phyloP scores from a whole-genome alignment of 2,797 vertebrate genomes.

The Podarcis siculus region DNA sequence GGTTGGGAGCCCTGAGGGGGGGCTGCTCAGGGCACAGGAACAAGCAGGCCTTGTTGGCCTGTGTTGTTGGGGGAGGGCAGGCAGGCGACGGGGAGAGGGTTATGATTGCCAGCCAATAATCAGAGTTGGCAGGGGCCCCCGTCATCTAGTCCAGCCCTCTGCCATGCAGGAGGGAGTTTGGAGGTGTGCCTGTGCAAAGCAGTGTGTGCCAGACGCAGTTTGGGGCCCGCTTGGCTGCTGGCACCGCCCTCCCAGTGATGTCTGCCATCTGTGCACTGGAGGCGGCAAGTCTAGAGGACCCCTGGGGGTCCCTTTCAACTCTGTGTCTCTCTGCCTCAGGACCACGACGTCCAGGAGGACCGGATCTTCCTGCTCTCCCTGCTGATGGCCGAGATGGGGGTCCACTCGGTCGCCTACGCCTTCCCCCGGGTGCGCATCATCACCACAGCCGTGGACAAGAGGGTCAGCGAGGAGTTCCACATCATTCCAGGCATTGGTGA shows the following conservation, averaged over 20 bases:
- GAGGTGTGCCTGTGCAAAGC: not conserved
- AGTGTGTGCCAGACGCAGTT: too few species aligned
- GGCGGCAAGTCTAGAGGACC: too few species aligned
- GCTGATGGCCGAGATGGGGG: conserved; percentile 93
- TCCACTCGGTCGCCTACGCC: conserved; percentile 92
- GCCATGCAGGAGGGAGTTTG: not conserved
- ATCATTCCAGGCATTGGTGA: conserved; percentile 93
- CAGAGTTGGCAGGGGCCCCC: too few species aligned
- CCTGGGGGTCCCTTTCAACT: rapidly evolving
- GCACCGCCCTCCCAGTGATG: too few species aligned
- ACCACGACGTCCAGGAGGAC: conserved; percentile 91
- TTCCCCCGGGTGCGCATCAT: conserved; percentile 91
- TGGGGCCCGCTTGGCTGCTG: too few species aligned
- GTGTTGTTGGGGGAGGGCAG: not conserved
- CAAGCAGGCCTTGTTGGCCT: not conserved
- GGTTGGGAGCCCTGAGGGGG: not conserved
- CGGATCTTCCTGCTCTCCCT: conserved; percentile 91
- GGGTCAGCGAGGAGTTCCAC: conserved; percentile 92
- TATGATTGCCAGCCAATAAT: too few species aligned
- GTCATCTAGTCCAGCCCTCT: too few species aligned
- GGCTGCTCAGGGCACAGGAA: not conserved
- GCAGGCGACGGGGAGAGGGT: too few species aligned
- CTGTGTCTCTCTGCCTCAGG: conserved; percentile 67
- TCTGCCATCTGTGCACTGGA: too few species aligned
- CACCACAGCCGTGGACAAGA: conserved; percentile 92